Conservation (phyloP, 2,888 invertebrate genomes). For the Ormyrus labotus region DNA sequence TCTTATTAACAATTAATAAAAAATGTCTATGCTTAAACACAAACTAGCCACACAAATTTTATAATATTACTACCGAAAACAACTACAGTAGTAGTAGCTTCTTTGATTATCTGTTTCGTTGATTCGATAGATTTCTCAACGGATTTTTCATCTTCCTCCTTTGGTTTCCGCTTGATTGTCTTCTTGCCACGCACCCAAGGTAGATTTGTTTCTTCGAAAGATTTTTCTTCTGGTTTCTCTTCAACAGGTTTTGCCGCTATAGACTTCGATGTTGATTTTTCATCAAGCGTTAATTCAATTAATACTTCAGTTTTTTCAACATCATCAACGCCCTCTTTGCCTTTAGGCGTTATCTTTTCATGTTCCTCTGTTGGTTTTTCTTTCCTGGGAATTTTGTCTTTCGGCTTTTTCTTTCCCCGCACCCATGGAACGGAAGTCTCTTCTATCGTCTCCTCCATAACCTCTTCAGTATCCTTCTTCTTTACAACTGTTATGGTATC, state of each 20-base stretch:
- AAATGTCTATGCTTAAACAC: conserved; percentile 6
- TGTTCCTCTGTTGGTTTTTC: background rate
- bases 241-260: conserved; percentile 60
- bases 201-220: conserved; percentile 60
- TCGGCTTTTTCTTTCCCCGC: background rate
- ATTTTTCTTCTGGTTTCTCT: conserved; percentile 58
- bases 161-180: conserved; percentile 50
- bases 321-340: conserved; percentile 59
- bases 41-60: background rate
- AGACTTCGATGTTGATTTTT: conserved; percentile 59
- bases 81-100: conserved; percentile 82
- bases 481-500: background rate
- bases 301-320: conserved; percentile 60
- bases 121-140: conserved; percentile 48
- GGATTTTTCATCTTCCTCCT: conserved; percentile 61
- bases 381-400: background rate
- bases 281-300: conserved; percentile 57
- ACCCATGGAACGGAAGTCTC: background rate
- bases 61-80: conserved; percentile 80
- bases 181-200: conserved; percentile 61
- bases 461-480: background rate
- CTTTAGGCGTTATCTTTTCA: conserved; percentile 59
- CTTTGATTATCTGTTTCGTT: too few relatives aligned
- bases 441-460: background rate
- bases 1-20: conserved; percentile 16